Evolutionary conservation across 53 echinoderm and acorn worm genomes (phyloP), one percentile per base, ranked within the genome.

Genomic region (Actinopyga echinites): DNA sequence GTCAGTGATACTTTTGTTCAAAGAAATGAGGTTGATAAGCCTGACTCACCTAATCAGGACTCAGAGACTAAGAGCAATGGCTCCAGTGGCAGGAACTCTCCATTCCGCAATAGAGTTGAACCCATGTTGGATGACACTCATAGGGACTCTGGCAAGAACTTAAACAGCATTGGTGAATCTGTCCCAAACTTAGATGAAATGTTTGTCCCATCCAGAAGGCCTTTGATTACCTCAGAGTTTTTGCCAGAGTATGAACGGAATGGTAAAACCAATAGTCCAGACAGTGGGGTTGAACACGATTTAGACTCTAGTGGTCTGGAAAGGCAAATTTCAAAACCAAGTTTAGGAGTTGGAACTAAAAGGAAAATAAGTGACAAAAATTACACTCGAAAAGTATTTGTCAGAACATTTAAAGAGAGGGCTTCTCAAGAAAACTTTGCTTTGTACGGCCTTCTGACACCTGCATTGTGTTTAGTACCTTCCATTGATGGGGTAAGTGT

Each of bases 351-450:
- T 12, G 75, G 75, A 20, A 59, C 34, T n/a, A 79, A 79, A 40
- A 25, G 79, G n/a, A 57, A 59, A n/a, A 59, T 57, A 35, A 59
- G 60, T n/a, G 58, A 79, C 33, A 79, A 57, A 10, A 83, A 64
- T 25, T 33, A 53, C 22, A 10, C 65, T 5, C 84, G 78, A 64
- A 74, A 67, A 66, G 73, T 89, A 6, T 92, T 89, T 75, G 56
- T 93, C 7, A 78, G 95, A 57, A 83, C 90, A 1, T 97, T 97
- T 69, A 83, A 92, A 31, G 84, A 93, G 79, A 89, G 99, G 42
- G 85, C 94, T 19, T 91, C 92, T 32, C 92, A 93, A 74, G 99
- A 97, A 73, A 97, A 97, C 65, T 97, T 97, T 90, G 90, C 90
- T 25, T 64, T 92, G 73, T 97, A 93, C 87, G 99, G 99, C 69